Percentiles rank a stretch among this genome's conserved stretches.
Evolutionary conservation across 2,888 invertebrate species (phyloP).

Genomic region (Mesorhabditis belari): DNA sequence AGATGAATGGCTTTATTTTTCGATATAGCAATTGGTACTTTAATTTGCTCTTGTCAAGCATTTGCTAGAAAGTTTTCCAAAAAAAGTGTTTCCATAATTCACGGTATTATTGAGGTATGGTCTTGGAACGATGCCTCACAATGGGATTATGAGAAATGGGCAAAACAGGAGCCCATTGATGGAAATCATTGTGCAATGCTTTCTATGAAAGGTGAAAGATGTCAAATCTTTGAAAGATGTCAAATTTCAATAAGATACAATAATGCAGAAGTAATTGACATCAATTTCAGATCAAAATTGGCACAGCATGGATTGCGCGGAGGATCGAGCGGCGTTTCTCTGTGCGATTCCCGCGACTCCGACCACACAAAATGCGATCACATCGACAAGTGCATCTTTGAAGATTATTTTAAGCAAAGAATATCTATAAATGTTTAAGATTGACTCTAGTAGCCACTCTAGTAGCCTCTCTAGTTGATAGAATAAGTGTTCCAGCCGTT

Average conservation of each 20-base stretch:
- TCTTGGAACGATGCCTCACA: background rate
- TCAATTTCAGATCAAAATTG: background rate
- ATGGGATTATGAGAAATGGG: background rate
- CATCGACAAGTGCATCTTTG: too few relatives aligned
- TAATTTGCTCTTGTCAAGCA: too few relatives aligned
- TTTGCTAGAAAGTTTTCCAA: too few relatives aligned
- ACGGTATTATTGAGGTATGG: background rate
- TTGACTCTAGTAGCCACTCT: too few relatives aligned
- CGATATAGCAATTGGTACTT: too few relatives aligned
- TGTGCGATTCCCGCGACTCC: background rate
- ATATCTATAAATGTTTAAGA: too few relatives aligned
- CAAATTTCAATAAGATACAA: background rate
- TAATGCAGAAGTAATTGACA: too few relatives aligned
- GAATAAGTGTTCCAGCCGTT: background rate
- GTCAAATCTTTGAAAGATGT: background rate
- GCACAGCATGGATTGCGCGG: background rate
- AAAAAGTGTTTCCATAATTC: too few relatives aligned
- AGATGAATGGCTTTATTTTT: too few relatives aligned
- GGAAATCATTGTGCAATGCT: background rate
- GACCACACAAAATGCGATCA: background rate
- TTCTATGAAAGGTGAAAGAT: background rate
- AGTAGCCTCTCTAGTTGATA: background rate
- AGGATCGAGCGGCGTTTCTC: background rate
- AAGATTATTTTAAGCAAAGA: too few relatives aligned
- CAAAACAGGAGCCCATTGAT: background rate